Base-by-base conservation (phyloP, 1,140 invertebrate species). In the Augochlora pura region DNA sequence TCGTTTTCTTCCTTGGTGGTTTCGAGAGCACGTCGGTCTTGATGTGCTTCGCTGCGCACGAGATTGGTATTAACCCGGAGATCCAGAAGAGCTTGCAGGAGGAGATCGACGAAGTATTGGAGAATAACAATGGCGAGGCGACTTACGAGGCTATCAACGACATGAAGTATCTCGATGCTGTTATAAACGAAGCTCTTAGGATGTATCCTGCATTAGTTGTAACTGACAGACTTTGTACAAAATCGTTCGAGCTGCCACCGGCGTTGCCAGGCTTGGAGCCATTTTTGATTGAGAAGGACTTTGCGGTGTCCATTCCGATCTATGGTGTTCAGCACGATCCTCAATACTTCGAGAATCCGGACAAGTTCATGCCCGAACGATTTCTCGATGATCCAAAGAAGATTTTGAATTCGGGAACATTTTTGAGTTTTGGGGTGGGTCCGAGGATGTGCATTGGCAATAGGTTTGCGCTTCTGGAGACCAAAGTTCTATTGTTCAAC, bases 401-500 rank as follows among this genome's bases (percentile, higher is more conserved):
- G 7, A 80, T 85, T 2, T 64, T 89, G 0, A 85, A 88, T 7
- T 81, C 84, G 38, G 80, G 87, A 0, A 25, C 23, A 2, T 93
- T 90, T 72, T 39, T 93, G 8, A 88, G 92, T 0, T 93, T 93
- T 46, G 83, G 93, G 0, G 23, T 91, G 10, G 93, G 94, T 4
- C 93, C 92, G 0, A 88, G 94, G 32, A 90, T 84, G 64, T 94
- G 94, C 75, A 93, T 94, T 38, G 94, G 91, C 82, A 89, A 89
- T 6, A 85, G 91, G 49, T 95, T 95, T 91, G 95, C 95, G 4
- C 74, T 94, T 69, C 76, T 94, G 80, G 95, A 96, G 86, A 90
- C 93, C 23, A 94, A 94, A 80, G 88, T 91, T 3, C 80, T 93
- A 59, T 23, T 94, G 1, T 93, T 92, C 54, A 86, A 93, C 57